Evolutionary conservation across 2,113 vertebrate species (phyloP), one percentile per base, ranked within the genome.

Genomic region (Peromyscus polionotus): DNA sequence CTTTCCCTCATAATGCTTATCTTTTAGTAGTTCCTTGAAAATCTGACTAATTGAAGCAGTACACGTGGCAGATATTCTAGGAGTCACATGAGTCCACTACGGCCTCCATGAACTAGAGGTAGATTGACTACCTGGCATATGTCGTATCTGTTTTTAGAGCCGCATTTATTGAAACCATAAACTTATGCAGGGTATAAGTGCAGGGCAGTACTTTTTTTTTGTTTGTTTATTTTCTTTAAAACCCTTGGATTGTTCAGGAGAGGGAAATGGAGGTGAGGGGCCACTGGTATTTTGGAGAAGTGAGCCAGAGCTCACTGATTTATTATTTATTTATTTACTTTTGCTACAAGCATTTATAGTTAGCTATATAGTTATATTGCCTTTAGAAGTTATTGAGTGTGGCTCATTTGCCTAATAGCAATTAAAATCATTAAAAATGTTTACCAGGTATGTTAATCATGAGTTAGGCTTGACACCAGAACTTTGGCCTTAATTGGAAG

Each of bases 1-100:
- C 97, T 93, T 89, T 98, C 98, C 98, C 98, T 98, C 98, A 96
- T 97, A 98, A 96, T 98, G 93, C 97, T 98, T 97, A 96, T 92
- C 98, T 97, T 97, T 91, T 97, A 0, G 65, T 97, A 91, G 98
- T 97, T 97, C 97, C 85, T 96, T 98, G 97, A 96, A 97, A 96
- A 97, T 97, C 88, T 97, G 93, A 96, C 90, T 92, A 42, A 10
- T 93, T 94, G 96, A 89, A 97, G 96, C 96, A 94, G 97, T 79
- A 68, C 48, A 90, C 90, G 96, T 94, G 86, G 87, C 92, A 45
- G 26, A 31, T 19, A 65, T 65, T 67, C 42, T 68, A 8, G 9
- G 20, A 63, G 33, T 22, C 59, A 67, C 54, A 42, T 3, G 33
- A 7, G 13, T 51, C 31, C 6, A 24, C 26, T 28, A 17, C 73